phyloP scores from a whole-genome alignment of 2,888 invertebrate genomes.

The Catotricha subobsoleta region DNA sequence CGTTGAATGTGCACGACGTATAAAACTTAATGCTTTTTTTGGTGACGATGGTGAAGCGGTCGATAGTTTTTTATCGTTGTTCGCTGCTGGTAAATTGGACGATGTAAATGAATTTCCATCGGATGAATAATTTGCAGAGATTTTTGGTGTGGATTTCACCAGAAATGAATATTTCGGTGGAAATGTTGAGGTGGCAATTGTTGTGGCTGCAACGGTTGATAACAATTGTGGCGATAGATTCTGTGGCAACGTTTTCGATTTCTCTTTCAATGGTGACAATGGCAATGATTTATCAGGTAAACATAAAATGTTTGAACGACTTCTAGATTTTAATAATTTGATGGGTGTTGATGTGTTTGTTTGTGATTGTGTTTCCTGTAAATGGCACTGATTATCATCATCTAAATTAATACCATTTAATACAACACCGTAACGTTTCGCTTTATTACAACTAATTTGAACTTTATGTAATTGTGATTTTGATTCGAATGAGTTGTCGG shows the following conservation, averaged over 20 bases:
- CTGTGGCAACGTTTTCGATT: slow-evolving; percentile 44
- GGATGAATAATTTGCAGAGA: slow-evolving; percentile 15
- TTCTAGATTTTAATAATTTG: slow-evolving; percentile 30
- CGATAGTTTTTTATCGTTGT: slow-evolving; percentile 2
- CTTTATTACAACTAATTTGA: slow-evolving; percentile 11
- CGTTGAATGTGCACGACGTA: slow-evolving; percentile 53
- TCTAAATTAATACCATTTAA: slow-evolving; percentile 23
- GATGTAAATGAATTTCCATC: background rate
- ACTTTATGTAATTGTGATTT: background rate
- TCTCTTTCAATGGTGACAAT: slow-evolving; percentile 34
- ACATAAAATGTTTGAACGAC: slow-evolving; percentile 31
- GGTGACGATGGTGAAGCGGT: slow-evolving; percentile 12
- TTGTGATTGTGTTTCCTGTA: slow-evolving; percentile 15
- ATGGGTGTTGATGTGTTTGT: slow-evolving; percentile 30
- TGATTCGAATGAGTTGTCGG: background rate
- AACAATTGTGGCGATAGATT: slow-evolving; percentile 29
- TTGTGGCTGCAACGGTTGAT: background rate
- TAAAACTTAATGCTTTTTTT: slow-evolving; percentile 43
- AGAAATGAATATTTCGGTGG: slow-evolving; percentile 29
- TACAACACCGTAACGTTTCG: slow-evolving; percentile 28
- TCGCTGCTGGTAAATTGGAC: background rate
- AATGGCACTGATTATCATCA: slow-evolving; percentile 11
- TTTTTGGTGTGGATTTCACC: slow-evolving; percentile 25
- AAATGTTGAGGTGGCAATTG: slow-evolving; percentile 21
- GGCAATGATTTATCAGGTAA: slow-evolving; percentile 35